Conservation (phyloP, 2,888 invertebrate species). For the Brachyptera putata region DNA sequence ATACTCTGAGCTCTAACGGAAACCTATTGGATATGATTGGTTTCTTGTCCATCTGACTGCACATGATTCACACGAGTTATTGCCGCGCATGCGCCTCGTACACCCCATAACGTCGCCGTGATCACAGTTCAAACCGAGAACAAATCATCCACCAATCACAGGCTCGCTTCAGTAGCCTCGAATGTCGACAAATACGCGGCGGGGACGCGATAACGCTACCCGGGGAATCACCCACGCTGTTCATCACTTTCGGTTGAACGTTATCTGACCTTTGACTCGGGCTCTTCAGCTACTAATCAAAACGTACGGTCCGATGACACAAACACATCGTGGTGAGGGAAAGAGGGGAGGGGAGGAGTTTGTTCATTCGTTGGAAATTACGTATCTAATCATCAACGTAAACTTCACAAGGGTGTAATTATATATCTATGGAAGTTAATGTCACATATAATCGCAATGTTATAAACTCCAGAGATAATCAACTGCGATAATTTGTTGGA, state of each 20-base stretch:
- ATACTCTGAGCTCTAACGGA: too few relatives aligned
- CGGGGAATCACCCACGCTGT: background rate
- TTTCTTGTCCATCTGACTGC: too few relatives aligned
- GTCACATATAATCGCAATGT: too few relatives aligned
- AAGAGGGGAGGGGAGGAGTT: background rate
- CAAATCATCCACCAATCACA: slow-evolving; percentile 1
- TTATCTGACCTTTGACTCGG: slow-evolving; percentile 15
- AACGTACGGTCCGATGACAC: slow-evolving; percentile 6
- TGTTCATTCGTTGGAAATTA: background rate
- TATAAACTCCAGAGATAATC: too few relatives aligned
- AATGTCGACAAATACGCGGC: slow-evolving; percentile 1
- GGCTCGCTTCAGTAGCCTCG: background rate
- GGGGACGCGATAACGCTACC: background rate
- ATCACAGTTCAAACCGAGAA: too few relatives aligned
- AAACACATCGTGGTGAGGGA: background rate
- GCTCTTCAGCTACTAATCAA: slow-evolving; percentile 12
- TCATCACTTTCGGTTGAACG: slow-evolving; percentile 6
- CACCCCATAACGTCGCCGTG: too few relatives aligned
- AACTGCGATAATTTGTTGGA: too few relatives aligned
- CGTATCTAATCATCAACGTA: background rate
- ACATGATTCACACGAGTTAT: too few relatives aligned
- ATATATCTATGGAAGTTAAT: slow-evolving; percentile 3
- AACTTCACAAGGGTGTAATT: background rate
- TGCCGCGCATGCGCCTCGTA: too few relatives aligned
- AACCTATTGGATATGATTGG: too few relatives aligned